phyloP scores from a whole-genome alignment of 2,888 invertebrate genomes.

The Cremastinae sp. region DNA sequence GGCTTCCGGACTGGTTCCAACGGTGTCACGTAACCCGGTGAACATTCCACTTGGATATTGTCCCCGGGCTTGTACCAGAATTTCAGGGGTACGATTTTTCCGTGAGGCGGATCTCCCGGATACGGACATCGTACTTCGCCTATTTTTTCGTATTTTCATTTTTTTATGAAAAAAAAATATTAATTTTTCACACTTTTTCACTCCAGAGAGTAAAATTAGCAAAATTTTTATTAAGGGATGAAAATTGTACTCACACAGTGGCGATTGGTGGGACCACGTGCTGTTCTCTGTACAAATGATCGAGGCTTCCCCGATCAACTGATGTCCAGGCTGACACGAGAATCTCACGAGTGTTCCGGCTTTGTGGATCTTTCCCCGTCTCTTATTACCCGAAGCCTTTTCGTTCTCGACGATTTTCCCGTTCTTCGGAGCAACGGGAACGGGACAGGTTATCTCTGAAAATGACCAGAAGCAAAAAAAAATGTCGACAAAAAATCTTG shows the following conservation, averaged over 20 bases:
- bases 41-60: conserved; percentile 86
- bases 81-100: conserved; percentile 86
- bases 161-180: not conserved
- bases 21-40: conserved; percentile 83
- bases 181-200: too few relatives aligned
- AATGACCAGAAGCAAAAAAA: conserved; percentile 41
- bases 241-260: conserved; percentile 85
- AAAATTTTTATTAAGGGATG: too few relatives aligned
- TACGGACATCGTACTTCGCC: conserved; percentile 88
- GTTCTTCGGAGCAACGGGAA: conserved; percentile 87
- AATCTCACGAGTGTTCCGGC: conserved; percentile 92
- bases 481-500: not conserved
- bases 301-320: conserved; percentile 88
- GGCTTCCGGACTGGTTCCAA: conserved; percentile 83
- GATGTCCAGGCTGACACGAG: conserved; percentile 86
- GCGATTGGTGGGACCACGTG: conserved; percentile 93
- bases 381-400: conserved; percentile 74
- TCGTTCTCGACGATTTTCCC: conserved; percentile 84
- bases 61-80: conserved; percentile 89
- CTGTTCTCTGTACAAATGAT: conserved; percentile 94
- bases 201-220: too few relatives aligned
- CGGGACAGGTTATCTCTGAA: conserved; percentile 91
- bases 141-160: conserved; percentile 71
- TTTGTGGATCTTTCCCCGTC: conserved; percentile 84
- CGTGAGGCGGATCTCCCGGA: conserved; percentile 87